Evolutionary conservation across 1,140 invertebrate genomes (phyloP), one percentile per base, ranked within the genome.

Genomic region (Scaptomyza montana): DNA sequence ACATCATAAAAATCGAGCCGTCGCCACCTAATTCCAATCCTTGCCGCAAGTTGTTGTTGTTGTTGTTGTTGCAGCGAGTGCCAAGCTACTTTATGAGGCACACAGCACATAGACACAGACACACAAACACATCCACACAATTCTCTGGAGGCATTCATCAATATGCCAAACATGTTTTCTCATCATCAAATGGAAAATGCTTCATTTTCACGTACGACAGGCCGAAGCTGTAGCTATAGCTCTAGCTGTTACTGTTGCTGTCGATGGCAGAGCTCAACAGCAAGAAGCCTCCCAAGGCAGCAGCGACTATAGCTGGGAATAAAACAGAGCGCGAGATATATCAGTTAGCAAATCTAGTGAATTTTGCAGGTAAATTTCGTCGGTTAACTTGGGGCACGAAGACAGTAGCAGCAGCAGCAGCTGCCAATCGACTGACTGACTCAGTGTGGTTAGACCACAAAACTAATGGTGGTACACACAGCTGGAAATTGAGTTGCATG

Each of bases 111-210:
- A 25, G 21, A 25, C 10, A 16, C 43, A 78, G 62, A 72, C 62
- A 67, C 63, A 69, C 41, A 43, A 54, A 43, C 66, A 21, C 33
- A 43, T 6, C 2, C 25, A 21, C 36, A 72, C 78, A 87, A 87
- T 74, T 61, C 81, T 86, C 82, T 74, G 49, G 82, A 87, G 82
- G 79, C 82, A 82, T 87, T 87, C 82, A 87, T 87, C 82, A 87
- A 87, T 87, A 87, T 87, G 82, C 82, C 82, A 82, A 87, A 87
- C 82, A 87, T 87, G 82, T 87, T 87, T 87, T 81, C 75, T 86
- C 87, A 86, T 86, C 82, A 87, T 86, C 82, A 86, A 86, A 86
- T 77, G 82, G 82, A 86, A 86, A 86, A 87, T 81, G 78, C 78
- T 87, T 87, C 82, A 86, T 86, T 87, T 86, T 73, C 82, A 86